A percentile compares a stretch with the other conserved stretches of the same genome.
These are phyloP conservation scores for Litocranius walleri DNA, from an alignment of 2,113 vertebrate genomes.

Conservation along the genomic window DNA sequence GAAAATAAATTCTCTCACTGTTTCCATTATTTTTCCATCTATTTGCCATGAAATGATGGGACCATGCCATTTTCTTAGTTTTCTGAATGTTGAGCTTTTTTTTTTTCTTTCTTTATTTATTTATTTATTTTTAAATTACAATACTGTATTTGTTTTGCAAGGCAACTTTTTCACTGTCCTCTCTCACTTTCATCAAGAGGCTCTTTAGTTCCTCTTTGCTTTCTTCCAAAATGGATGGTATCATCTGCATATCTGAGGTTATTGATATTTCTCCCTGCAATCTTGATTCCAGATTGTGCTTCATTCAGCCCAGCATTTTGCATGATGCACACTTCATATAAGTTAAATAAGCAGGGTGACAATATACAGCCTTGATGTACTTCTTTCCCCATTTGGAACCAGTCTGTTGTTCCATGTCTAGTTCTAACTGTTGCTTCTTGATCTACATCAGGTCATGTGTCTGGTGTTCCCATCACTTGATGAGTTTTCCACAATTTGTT, in stretches of 20 bases:
- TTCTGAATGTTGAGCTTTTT: background rate
- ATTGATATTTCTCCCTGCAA: background rate
- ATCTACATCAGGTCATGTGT: background rate
- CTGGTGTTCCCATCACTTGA: background rate
- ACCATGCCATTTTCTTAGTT: background rate
- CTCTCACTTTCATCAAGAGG: background rate
- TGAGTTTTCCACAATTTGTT: background rate
- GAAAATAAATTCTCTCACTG: background rate
- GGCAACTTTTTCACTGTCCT: background rate
- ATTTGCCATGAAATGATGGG: background rate
- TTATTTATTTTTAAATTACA: too few relatives aligned
- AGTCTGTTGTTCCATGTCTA: background rate
- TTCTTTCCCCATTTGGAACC: background rate
- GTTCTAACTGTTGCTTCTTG: background rate
- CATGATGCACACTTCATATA: background rate
- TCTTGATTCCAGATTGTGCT: background rate
- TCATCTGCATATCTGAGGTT: background rate
- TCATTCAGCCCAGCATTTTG: accelerated
- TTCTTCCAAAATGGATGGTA: background rate
- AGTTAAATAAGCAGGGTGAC: background rate
- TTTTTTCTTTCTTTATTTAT: too few relatives aligned
- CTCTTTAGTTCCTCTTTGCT: background rate
- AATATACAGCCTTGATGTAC: background rate
- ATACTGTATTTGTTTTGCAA: too few relatives aligned
- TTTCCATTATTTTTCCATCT: background rate